Evolutionary conservation across 1,140 invertebrate species (phyloP).

Genomic region (Brachionus asplanchnoidis): DNA sequence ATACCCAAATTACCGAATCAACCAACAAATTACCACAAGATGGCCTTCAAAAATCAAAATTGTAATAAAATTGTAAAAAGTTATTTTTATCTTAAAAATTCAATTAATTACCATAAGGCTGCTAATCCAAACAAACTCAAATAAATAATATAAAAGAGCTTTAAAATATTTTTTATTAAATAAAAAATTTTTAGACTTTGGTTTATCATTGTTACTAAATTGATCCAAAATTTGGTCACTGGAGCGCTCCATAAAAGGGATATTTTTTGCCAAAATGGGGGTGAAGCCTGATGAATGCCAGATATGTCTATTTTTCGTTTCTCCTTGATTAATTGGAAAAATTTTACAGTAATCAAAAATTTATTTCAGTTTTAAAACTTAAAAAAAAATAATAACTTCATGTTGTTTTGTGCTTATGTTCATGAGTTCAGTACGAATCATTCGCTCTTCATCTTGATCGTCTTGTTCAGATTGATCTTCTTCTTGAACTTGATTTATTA

Average conservation of each 20-base stretch:
- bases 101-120: background rate
- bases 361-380: too few species aligned
- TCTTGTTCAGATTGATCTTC: slow-evolving; percentile 24
- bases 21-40: slow-evolving; percentile 54
- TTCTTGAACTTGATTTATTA: background rate
- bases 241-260: slow-evolving; percentile 53
- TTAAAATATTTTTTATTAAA: background rate
- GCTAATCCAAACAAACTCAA: background rate
- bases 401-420: slow-evolving; percentile 39
- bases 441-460: slow-evolving; percentile 28
- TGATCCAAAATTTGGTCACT: slow-evolving; percentile 55
- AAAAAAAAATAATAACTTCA: background rate
- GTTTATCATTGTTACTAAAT: slow-evolving; percentile 46
- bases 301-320: background rate
- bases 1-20: slow-evolving; percentile 52
- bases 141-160: slow-evolving; percentile 30
- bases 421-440: slow-evolving; percentile 38
- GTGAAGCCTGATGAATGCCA: background rate
- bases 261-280: slow-evolving; percentile 47
- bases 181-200: too few species aligned
- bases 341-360: background rate
- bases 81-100: too few species aligned
- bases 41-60: slow-evolving; percentile 45
- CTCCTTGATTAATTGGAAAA: background rate
- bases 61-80: too few species aligned